Evolutionary conservation across 2,888 invertebrate species (phyloP).

Genomic region (Callyntrura guangdongensis): DNA sequence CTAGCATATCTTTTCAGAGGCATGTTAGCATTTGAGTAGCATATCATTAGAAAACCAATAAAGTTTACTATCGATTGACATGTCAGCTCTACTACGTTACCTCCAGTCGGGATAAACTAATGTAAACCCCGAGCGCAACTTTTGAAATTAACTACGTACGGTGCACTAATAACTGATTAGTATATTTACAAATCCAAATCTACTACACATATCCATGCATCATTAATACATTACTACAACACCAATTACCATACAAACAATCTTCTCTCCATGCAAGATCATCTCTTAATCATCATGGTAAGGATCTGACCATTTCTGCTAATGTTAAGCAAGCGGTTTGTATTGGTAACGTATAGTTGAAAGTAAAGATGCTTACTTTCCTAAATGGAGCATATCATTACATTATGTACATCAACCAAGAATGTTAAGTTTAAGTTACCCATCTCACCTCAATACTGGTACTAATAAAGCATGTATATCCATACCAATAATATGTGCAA

Average conservation of each 20-base stretch:
- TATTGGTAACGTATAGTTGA: background rate
- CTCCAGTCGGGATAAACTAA: too few species aligned
- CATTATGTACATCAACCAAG: conserved; percentile 3
- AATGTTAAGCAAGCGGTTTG: background rate
- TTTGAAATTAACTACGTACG: too few species aligned
- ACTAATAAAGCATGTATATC: background rate
- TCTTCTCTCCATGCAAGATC: conserved; percentile 7
- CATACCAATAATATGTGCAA: background rate
- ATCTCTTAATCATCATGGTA: background rate
- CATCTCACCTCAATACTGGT: background rate
- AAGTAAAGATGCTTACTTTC: too few species aligned
- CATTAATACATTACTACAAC: too few species aligned
- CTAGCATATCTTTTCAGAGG: too few species aligned
- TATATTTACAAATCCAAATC: background rate
- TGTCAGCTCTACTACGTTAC: too few species aligned
- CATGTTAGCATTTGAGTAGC: too few species aligned
- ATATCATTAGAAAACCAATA: too few species aligned
- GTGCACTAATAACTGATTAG: background rate
- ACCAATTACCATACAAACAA: background rate
- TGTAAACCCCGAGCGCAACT: too few species aligned
- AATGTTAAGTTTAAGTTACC: conserved; percentile 17
- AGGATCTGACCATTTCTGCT: background rate
- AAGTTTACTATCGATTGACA: too few species aligned
- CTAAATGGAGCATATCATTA: too few species aligned
- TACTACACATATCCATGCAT: background rate